Evolutionary conservation across 2,113 vertebrate species (phyloP).

Genomic region (Trachemys scripta): DNA sequence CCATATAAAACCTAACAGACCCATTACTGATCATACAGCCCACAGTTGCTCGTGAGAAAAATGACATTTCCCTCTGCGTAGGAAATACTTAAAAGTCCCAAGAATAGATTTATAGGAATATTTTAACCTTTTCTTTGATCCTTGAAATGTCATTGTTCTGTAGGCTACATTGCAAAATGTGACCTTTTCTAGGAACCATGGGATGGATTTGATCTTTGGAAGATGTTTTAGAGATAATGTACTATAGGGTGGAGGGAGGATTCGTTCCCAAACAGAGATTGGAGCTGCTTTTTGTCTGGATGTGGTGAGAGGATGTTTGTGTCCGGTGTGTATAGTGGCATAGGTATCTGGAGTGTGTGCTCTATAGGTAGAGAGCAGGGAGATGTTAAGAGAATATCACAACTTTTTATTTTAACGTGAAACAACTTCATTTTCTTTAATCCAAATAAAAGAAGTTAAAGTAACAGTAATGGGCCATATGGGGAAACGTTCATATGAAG

Average conservation of each 20-base stretch:
- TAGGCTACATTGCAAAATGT: conserved; percentile 81
- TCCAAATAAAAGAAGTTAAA: conserved; percentile 24
- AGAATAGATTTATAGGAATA: conserved; percentile 89
- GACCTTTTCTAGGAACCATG: conserved; percentile 82
- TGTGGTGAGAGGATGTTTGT: conserved; percentile 31
- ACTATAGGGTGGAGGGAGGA: conserved; percentile 64
- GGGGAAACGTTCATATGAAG: conserved; percentile 12
- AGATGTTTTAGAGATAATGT: conserved; percentile 77
- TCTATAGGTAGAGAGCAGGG: not conserved
- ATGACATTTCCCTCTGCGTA: conserved; percentile 79
- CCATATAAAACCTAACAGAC: conserved; percentile 36
- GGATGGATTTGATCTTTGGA: conserved; percentile 78
- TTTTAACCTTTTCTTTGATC: conserved; percentile 91
- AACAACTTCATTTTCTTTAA: conserved; percentile 20
- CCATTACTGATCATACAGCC: conserved; percentile 58
- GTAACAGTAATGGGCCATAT: not conserved
- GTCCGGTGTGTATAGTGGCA: not conserved
- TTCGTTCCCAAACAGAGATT: conserved; percentile 50
- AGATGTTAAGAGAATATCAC: conserved; percentile 6
- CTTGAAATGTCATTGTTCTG: conserved; percentile 89
- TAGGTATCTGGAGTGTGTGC: conserved; percentile 10
- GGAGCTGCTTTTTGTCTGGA: conserved; percentile 45
- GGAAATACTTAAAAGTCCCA: conserved; percentile 83
- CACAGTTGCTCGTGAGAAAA: conserved; percentile 68
- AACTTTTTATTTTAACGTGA: conserved; percentile 1